Evolutionary conservation across 2,113 vertebrate species (phyloP).

Genomic region (Monarcha castaneiventris): DNA sequence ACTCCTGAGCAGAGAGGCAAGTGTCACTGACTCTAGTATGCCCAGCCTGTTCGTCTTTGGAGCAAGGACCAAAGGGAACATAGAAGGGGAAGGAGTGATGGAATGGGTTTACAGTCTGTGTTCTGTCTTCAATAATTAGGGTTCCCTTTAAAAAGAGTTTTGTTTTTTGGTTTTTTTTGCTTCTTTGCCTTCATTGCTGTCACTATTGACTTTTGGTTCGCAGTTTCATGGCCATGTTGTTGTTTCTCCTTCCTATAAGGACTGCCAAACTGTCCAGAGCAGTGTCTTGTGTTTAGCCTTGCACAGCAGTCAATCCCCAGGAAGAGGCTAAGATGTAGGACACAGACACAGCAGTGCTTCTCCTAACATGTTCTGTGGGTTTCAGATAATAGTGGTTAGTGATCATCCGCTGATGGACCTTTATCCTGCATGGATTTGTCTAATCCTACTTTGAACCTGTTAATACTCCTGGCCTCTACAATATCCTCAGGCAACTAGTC

Average conservation of each 20-base stretch:
- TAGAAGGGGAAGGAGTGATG: background rate
- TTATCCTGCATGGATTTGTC: slow-evolving; percentile 31
- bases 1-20: background rate
- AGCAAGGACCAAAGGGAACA: background rate
- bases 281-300: background rate
- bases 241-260: background rate
- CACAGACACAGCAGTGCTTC: background rate
- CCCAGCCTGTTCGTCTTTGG: background rate
- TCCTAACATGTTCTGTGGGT: background rate
- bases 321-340: background rate
- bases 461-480: slow-evolving; percentile 12
- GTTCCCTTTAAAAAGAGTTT: background rate
- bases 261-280: background rate
- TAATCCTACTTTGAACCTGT: slow-evolving; percentile 42
- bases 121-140: background rate
- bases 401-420: slow-evolving; percentile 24
- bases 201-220: background rate
- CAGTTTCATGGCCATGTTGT: background rate
- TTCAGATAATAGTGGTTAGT: background rate
- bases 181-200: background rate
- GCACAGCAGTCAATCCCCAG: rapidly evolving
- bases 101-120: background rate
- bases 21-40: too few relatives aligned
- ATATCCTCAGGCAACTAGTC: background rate
- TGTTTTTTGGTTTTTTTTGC: background rate